These are phyloP conservation scores for Tiliacea citrago DNA, from an alignment of 2,888 invertebrate species.

Conservation along the genomic window DNA sequence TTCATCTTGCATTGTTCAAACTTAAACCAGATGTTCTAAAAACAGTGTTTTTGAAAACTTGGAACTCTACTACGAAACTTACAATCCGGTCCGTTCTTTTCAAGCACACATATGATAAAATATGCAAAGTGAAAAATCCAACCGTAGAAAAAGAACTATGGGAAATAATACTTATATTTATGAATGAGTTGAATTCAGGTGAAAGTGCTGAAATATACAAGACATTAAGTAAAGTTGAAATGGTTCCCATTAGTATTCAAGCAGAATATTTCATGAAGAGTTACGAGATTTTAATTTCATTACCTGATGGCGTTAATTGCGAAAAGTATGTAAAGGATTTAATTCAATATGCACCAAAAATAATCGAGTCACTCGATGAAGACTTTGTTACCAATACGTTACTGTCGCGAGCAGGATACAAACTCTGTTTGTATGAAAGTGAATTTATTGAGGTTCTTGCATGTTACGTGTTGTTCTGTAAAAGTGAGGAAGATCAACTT, in stretches of 20 bases:
- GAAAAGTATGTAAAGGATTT: slow-evolving; percentile 58
- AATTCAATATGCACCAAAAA: slow-evolving; percentile 48
- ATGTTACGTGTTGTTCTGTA: slow-evolving; percentile 22
- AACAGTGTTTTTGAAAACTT: slow-evolving; percentile 69
- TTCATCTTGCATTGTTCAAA: slow-evolving; percentile 73
- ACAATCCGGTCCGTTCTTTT: slow-evolving; percentile 75
- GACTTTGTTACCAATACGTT: slow-evolving; percentile 18
- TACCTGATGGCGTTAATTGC: slow-evolving; percentile 70
- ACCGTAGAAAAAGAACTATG: slow-evolving; percentile 68
- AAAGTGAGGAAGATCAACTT: slow-evolving; percentile 31
- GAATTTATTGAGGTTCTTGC: slow-evolving; percentile 20
- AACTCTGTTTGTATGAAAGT: slow-evolving; percentile 17
- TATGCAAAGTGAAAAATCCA: slow-evolving; percentile 73
- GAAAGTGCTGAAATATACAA: slow-evolving; percentile 74
- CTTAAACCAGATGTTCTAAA: slow-evolving; percentile 71
- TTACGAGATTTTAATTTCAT: slow-evolving; percentile 68
- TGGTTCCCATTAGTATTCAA: slow-evolving; percentile 62
- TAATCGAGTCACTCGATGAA: slow-evolving; percentile 21
- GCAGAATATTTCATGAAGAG: slow-evolving; percentile 68
- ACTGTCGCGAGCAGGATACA: slow-evolving; percentile 10
- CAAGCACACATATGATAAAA: slow-evolving; percentile 67
- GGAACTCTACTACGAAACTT: slow-evolving; percentile 76
- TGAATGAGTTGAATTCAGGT: slow-evolving; percentile 71
- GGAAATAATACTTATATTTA: slow-evolving; percentile 72
- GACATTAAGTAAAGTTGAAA: slow-evolving; percentile 62